These are phyloP conservation scores for Venustaconcha ellipsiformis DNA, from an alignment of 1,140 invertebrate genomes.

Conservation along the genomic window DNA sequence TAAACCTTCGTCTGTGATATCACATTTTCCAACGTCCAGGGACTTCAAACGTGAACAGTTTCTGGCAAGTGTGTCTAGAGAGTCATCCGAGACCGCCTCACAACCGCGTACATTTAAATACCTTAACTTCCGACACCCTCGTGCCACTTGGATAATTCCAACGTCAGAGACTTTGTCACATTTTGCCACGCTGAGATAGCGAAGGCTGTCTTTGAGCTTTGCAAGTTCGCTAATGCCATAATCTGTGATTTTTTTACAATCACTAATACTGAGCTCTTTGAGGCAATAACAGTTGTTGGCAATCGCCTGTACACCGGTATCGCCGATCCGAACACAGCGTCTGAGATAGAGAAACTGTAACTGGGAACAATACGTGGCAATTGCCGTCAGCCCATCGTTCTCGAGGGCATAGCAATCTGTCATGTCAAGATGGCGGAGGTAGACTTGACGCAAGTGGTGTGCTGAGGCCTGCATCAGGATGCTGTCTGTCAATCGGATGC, in stretches of 20 bases:
- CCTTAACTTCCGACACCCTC: slow-evolving; percentile 88
- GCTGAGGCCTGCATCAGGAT: slow-evolving; percentile 72
- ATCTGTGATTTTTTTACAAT: slow-evolving; percentile 90
- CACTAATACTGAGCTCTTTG: slow-evolving; percentile 89
- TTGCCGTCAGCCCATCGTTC: slow-evolving; percentile 83
- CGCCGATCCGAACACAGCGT: slow-evolving; percentile 76
- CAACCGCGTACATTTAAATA: slow-evolving; percentile 93
- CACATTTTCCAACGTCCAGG: slow-evolving; percentile 91
- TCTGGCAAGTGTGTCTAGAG: slow-evolving; percentile 83
- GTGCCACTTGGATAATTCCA: slow-evolving; percentile 88
- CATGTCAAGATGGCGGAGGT: slow-evolving; percentile 72
- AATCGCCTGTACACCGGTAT: slow-evolving; percentile 73
- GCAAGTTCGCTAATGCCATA: slow-evolving; percentile 91
- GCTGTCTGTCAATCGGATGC: slow-evolving; percentile 77
- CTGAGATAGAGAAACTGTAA: slow-evolving; percentile 89
- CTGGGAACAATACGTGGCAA: slow-evolving; percentile 87
- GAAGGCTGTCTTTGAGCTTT: slow-evolving; percentile 83
- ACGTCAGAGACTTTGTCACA: slow-evolving; percentile 92
- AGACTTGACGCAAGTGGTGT: slow-evolving; percentile 65
- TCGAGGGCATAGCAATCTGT: slow-evolving; percentile 88
- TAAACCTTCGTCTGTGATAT: slow-evolving; percentile 88
- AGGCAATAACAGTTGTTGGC: slow-evolving; percentile 84
- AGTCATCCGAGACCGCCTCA: slow-evolving; percentile 91
- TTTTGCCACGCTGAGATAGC: slow-evolving; percentile 91
- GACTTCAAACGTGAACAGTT: slow-evolving; percentile 87